Percentiles rank a stretch among this genome's conserved stretches.
phyloP scores from a whole-genome alignment of 35 echinoderm and acorn worm genomes.

The Stichopus chloronotus region DNA sequence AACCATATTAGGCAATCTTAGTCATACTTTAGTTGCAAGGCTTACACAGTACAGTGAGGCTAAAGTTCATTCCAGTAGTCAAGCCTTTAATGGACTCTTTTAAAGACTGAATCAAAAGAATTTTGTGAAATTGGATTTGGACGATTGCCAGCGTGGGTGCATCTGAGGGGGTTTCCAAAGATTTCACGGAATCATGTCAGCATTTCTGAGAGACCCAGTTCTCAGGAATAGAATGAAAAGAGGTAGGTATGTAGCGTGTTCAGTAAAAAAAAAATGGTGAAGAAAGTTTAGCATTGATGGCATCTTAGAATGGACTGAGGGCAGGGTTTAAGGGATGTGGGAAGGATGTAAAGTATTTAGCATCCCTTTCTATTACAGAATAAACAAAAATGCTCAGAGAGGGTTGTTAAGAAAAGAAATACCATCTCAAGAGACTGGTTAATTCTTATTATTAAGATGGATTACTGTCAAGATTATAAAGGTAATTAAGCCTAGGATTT shows the following conservation, averaged over 20 bases:
- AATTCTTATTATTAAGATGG: too few species aligned
- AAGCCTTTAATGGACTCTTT: not conserved
- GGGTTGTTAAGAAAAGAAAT: too few species aligned
- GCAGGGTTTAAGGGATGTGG: not conserved
- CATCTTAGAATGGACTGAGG: not conserved
- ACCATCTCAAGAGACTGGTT: too few species aligned
- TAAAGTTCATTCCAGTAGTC: not conserved
- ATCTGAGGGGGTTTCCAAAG: not conserved
- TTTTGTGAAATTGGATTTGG: not conserved
- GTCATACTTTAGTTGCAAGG: not conserved
- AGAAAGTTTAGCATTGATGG: too few species aligned
- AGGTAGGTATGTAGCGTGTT: too few species aligned
- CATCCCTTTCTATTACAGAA: too few species aligned
- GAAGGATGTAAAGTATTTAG: not conserved
- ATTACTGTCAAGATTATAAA: too few species aligned
- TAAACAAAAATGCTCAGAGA: too few species aligned
- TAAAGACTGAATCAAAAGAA: constrained; percentile 1
- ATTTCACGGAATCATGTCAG: not conserved
- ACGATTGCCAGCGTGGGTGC: not conserved
- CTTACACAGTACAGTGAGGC: not conserved
- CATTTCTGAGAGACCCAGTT: too few species aligned
- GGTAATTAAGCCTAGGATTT: too few species aligned
- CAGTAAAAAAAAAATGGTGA: too few species aligned
- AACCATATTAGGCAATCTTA: constrained; percentile 4
- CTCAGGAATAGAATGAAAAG: too few species aligned